Percentiles rank a stretch among this genome's conserved stretches.
Conservation (phyloP, 2,797 vertebrate species). For the Acrossocheilus wenchowensis region DNA sequence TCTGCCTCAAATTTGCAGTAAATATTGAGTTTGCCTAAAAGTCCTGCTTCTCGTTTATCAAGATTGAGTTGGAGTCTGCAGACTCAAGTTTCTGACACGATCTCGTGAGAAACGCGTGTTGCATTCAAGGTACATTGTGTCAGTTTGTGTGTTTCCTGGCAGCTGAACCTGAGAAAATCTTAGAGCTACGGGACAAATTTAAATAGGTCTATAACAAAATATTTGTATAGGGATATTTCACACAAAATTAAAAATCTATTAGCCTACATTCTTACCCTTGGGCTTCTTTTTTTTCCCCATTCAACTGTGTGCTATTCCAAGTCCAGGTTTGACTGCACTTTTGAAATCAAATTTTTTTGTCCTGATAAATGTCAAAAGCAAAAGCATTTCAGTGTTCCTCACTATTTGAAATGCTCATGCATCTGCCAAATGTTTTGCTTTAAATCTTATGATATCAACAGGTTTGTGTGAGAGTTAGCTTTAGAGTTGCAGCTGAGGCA, state of each 20-base stretch:
- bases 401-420: not conserved
- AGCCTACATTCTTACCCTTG: not conserved
- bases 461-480: not conserved
- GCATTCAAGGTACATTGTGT: not conserved
- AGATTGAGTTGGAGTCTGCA: slow-evolving; percentile 6
- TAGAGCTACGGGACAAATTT: not conserved
- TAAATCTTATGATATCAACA: not conserved
- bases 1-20: slow-evolving; percentile 63
- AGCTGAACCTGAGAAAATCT: not conserved
- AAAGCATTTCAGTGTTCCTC: not conserved
- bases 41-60: slow-evolving; percentile 11
- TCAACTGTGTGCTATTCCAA: not conserved
- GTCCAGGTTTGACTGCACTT: not conserved
- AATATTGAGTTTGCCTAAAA: slow-evolving; percentile 63
- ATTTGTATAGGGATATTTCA: slow-evolving; percentile 13
- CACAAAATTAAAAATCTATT: slow-evolving; percentile 3
- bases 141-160: too few relatives aligned
- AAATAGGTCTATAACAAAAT: not conserved
- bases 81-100: not conserved
- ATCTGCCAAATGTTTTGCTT: not conserved
- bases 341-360: not conserved
- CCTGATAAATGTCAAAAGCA: not conserved
- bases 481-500: not conserved
- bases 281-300: not conserved
- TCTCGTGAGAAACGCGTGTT: not conserved